phyloP scores from a whole-genome alignment of 1,140 invertebrate species.

The Leucophenga varia region DNA sequence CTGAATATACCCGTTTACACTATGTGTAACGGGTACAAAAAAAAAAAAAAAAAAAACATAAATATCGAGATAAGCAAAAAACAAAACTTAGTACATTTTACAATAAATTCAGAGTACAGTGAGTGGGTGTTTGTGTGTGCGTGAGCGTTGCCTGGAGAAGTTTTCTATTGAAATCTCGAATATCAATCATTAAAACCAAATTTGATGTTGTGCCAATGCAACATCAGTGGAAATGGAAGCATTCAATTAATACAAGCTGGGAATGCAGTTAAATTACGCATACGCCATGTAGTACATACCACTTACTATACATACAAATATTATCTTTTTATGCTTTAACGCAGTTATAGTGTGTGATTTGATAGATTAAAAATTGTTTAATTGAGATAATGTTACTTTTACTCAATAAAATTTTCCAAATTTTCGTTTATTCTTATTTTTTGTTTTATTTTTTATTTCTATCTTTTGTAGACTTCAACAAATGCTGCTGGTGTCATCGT shows the following conservation, averaged over 20 bases:
- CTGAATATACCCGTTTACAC: too few species aligned
- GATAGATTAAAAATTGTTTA: conserved; percentile 5
- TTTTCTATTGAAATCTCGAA: conserved; percentile 1
- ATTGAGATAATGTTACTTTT: too few species aligned
- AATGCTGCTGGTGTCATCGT: conserved; percentile 65
- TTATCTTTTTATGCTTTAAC: background rate
- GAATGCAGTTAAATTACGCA: too few species aligned
- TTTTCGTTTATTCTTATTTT: conserved; percentile 8
- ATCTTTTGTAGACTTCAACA: conserved; percentile 38
- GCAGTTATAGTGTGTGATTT: background rate
- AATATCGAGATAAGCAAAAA: too few species aligned
- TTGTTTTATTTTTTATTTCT: conserved; percentile 2
- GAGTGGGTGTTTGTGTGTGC: too few species aligned
- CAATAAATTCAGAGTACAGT: too few species aligned
- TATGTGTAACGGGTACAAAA: too few species aligned
- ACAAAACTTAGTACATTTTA: too few species aligned
- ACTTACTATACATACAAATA: too few species aligned
- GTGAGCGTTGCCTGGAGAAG: background rate
- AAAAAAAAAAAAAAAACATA: too few species aligned
- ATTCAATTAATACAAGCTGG: too few species aligned
- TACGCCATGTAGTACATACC: too few species aligned
- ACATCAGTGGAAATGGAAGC: background rate
- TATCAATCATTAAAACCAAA: conserved; percentile 8
- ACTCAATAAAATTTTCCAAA: conserved; percentile 6
- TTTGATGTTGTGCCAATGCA: background rate